Percentiles rank a stretch among this genome's conserved stretches.
Evolutionary conservation across 1,140 invertebrate species (phyloP).

Genomic region (Drosophila pectinifera): DNA sequence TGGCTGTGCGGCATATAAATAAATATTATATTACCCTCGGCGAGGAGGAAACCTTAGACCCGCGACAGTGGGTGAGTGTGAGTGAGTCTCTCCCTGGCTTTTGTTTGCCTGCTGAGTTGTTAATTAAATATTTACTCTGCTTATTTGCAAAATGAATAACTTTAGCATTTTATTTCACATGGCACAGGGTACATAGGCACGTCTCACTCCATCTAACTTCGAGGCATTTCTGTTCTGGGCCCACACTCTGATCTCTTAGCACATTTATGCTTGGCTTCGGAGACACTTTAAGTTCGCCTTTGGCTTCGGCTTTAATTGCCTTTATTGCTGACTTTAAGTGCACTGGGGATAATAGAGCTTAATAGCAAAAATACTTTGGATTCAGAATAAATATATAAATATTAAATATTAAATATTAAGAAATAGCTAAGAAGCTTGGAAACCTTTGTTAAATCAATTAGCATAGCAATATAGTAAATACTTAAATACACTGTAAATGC

Average conservation of each 20-base stretch:
- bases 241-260: constrained; percentile 52
- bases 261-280: constrained; percentile 50
- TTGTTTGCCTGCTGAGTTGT: constrained; percentile 65
- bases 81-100: constrained; percentile 5
- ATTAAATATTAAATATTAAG: no score
- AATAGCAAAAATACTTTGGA: no score
- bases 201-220: constrained; percentile 1
- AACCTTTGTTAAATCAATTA: no score
- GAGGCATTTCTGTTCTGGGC: not conserved
- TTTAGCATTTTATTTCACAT: constrained; percentile 79
- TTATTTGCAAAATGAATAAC: constrained; percentile 84
- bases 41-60: constrained; percentile 65
- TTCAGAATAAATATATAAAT: no score
- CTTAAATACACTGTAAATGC: no score
- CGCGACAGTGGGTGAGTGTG: constrained; percentile 4
- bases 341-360: constrained; percentile 7
- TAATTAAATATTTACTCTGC: constrained; percentile 83
- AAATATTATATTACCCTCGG: constrained; percentile 76
- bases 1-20: constrained; percentile 71
- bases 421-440: no score
- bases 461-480: no score
- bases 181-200: constrained; percentile 27
- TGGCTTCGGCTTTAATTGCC: constrained; percentile 33
- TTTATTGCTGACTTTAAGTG: constrained; percentile 1
- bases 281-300: constrained; percentile 53